Base-by-base conservation (phyloP, 2,113 vertebrate species). In the Prietella phreatophila region DNA sequence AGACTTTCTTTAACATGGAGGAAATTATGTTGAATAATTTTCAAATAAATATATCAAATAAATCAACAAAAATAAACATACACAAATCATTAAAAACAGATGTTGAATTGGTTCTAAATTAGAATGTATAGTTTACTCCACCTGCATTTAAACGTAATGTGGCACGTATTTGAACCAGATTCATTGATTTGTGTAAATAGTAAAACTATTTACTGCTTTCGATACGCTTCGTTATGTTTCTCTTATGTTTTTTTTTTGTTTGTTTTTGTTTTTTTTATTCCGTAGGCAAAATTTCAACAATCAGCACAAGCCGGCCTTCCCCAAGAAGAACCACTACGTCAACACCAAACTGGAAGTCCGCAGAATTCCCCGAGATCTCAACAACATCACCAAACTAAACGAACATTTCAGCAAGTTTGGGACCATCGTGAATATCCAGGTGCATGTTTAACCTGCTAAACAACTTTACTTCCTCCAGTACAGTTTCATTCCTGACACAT, bases 361-460 rank as follows among this genome's bases (percentile, higher is more conserved):
- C 88, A 98, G 96, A 95, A 98, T 99, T 90, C 98, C 98, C 3
- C 96, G 96, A 5, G 98, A 99, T 11, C 25, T 99, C 79, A 99
- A 99, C 94, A 99, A 97, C 89, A 99, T 99, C 91, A 97, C 98
- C 69, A 97, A 98, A 90, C 96, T 99, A 91, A 99, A 99, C 0
- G 97, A 98, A 90, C 98, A 99, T 90, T 99, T 99, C 95, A 97
- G 97, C 95, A 99, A 98, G 93, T 99, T 99, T 94, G 98, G 98
- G 92, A 99, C 96, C 78, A 99, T 99, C 80, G 97, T 99, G 83
- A 99, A 99, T 87, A 99, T 99, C 89, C 98, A 99, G 98, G 98
- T 99, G 95, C 9, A 2, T 8, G 58, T 39, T 14, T 42, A 33
- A 42, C 4, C 17, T 36, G 4, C 17, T n/a, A 14, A 76, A 81